These are phyloP conservation scores for Excalfactoria chinensis DNA, from an alignment of 2,113 vertebrate genomes.

Conservation along the genomic window DNA sequence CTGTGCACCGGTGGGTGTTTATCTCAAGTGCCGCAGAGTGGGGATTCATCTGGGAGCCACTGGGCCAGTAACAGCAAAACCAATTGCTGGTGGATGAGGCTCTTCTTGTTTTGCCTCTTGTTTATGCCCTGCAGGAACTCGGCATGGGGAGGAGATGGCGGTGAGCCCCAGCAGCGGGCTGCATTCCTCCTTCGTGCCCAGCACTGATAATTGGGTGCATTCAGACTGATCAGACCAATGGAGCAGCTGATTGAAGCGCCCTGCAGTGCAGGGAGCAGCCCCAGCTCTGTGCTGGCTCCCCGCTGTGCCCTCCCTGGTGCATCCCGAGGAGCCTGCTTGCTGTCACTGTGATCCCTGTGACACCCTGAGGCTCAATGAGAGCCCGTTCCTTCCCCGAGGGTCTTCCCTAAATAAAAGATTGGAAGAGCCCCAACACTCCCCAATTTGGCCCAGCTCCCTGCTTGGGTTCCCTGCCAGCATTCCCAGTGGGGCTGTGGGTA, in stretches of 20 bases:
- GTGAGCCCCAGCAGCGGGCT: neutral
- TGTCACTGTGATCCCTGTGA: neutral
- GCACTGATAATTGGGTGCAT: neutral
- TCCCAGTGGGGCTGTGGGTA: too few relatives aligned
- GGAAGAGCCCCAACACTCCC: neutral
- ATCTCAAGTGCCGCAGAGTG: neutral
- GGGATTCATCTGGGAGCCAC: neutral
- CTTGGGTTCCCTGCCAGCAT: neutral
- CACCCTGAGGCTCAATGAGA: neutral
- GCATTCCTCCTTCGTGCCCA: neutral
- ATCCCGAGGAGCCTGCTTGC: accelerated
- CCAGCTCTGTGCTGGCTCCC: neutral
- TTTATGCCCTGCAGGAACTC: neutral
- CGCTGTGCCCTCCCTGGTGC: neutral
- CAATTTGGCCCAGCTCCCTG: neutral
- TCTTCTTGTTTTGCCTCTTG: neutral
- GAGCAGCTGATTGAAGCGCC: neutral
- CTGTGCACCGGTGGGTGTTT: neutral
- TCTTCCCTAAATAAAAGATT: neutral
- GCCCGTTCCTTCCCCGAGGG: neutral
- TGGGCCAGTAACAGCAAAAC: neutral
- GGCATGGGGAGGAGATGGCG: neutral
- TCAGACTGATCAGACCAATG: accelerated
- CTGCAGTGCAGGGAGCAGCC: accelerated
- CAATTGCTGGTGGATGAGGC: accelerated